phyloP scores from a whole-genome alignment of 2,113 vertebrate species.

The Pipa parva region DNA sequence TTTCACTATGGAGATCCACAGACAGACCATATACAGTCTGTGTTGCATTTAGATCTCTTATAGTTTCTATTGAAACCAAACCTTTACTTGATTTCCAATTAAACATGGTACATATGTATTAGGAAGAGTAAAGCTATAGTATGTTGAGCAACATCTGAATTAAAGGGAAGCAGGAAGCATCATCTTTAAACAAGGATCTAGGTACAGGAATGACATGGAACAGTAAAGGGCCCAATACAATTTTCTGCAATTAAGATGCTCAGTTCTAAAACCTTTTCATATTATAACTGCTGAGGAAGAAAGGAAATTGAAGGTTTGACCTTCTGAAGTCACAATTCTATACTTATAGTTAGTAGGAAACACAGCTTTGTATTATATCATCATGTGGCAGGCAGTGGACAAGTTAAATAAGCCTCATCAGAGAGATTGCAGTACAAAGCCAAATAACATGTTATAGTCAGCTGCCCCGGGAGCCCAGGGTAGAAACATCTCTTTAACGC shows the following conservation, averaged over 20 bases:
- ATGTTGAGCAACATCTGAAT: no score
- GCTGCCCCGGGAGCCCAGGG: neutral
- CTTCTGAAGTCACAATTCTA: neutral
- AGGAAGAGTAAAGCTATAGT: no score
- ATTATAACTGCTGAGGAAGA: neutral
- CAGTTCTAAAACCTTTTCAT: neutral
- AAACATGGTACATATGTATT: no score
- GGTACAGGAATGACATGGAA: neutral
- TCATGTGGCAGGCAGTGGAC: neutral
- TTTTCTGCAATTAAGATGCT: neutral
- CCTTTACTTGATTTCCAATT: no score
- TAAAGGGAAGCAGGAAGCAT: neutral
- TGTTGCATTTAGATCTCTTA: no score
- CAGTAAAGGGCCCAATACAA: neutral
- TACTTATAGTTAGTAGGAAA: neutral
- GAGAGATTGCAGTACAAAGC: neutral
- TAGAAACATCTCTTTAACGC: neutral
- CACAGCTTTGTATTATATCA: neutral
- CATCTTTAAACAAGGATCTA: neutral
- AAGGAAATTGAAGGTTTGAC: slow-evolving; percentile 1
- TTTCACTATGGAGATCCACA: no score
- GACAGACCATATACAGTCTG: no score
- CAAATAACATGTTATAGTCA: neutral
- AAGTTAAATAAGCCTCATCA: neutral
- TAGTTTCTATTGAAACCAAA: no score